Evolutionary conservation across 35 echinoderm and acorn worm genomes (phyloP).

Genomic region (Heliocidaris erythrogramma): DNA sequence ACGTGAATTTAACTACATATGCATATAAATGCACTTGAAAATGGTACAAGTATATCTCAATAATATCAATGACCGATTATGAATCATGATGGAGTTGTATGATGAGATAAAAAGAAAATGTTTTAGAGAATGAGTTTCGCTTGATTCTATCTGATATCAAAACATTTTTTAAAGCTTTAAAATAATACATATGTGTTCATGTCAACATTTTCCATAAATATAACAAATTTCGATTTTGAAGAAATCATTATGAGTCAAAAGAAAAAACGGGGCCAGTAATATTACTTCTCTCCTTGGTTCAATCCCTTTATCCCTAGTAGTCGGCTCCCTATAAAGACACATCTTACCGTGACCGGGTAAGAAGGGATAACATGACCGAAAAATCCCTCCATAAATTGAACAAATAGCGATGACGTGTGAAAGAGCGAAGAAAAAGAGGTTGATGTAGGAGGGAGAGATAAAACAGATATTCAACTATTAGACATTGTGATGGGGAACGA

Average conservation of each 20-base stretch:
- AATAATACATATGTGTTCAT: too few species aligned
- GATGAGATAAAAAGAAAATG: too few species aligned
- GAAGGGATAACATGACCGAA: background rate
- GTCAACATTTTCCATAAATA: too few species aligned
- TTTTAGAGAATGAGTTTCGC: too few species aligned
- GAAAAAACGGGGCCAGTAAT: background rate
- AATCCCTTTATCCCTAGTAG: background rate
- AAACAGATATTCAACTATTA: background rate
- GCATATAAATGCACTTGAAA: too few species aligned
- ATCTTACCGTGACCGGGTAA: background rate
- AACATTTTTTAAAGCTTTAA: too few species aligned
- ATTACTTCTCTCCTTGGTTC: background rate
- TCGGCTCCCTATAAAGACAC: background rate
- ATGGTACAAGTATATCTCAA: too few species aligned
- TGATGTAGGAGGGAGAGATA: background rate
- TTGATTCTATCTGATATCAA: too few species aligned
- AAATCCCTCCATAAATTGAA: background rate
- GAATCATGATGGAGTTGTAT: too few species aligned
- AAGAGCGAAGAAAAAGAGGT: background rate
- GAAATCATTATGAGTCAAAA: background rate
- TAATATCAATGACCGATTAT: too few species aligned
- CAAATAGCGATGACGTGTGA: constrained; percentile 25
- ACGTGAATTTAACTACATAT: too few species aligned
- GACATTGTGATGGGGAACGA: background rate
- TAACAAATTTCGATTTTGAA: background rate